These are phyloP conservation scores for Cassiopea andromeda DNA, from an alignment of 30 jellyfish, hydroid and myxozoan species.

Conservation along the genomic window DNA sequence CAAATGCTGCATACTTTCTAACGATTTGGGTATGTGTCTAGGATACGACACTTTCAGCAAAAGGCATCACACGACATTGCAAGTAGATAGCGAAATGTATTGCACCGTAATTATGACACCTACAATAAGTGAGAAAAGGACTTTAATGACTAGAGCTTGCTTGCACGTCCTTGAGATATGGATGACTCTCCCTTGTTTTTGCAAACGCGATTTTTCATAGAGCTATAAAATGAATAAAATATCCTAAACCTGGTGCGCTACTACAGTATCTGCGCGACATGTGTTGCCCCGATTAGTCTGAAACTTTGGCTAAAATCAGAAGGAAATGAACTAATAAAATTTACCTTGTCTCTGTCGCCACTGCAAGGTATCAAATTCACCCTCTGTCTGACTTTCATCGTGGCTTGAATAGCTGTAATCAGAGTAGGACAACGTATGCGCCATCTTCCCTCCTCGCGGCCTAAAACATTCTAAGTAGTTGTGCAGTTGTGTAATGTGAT, in stretches of 20 bases:
- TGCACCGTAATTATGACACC: too few species aligned
- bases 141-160: too few species aligned
- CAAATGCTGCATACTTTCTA: not conserved
- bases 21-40: not conserved
- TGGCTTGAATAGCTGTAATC: slow-evolving; percentile 75
- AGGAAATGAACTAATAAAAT: not conserved
- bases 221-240: too few species aligned
- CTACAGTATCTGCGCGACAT: too few species aligned
- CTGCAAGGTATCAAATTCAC: slow-evolving; percentile 68
- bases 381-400: slow-evolving; percentile 77
- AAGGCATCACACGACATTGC: not conserved
- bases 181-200: too few species aligned
- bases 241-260: too few species aligned
- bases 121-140: too few species aligned
- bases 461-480: not conserved
- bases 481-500: slow-evolving; percentile 20
- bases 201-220: too few species aligned
- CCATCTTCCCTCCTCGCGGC: slow-evolving; percentile 65
- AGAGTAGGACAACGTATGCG: slow-evolving; percentile 71
- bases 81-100: too few species aligned
- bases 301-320: not conserved
- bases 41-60: not conserved
- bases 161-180: too few species aligned
- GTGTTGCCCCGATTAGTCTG: too few species aligned
- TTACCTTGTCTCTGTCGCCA: slow-evolving; percentile 80